A percentile compares a stretch with the other conserved stretches of the same genome.
These are phyloP conservation scores for Hyposoter dolosus DNA, from an alignment of 2,888 invertebrate species.

Conservation along the genomic window DNA sequence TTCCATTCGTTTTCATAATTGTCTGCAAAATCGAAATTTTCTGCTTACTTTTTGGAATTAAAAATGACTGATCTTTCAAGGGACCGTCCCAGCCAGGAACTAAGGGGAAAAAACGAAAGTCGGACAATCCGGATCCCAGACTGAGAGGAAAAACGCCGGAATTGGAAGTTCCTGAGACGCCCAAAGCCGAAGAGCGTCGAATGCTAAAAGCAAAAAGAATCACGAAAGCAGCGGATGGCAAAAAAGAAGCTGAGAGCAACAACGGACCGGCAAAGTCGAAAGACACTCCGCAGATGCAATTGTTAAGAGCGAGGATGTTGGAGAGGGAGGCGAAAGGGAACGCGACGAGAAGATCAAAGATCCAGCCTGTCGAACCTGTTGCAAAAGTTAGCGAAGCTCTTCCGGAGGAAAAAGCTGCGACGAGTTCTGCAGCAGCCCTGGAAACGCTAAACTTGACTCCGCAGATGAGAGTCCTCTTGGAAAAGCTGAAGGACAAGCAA, in stretches of 20 bases:
- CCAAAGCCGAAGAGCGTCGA: conserved; percentile 39
- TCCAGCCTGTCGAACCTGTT: background rate
- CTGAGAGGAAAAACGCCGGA: conserved; percentile 65
- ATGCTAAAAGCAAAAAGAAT: conserved; percentile 70
- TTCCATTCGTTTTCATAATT: background rate
- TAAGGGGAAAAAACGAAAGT: conserved; percentile 59
- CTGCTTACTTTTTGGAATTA: background rate
- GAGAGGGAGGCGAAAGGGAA: conserved; percentile 68
- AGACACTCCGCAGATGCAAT: conserved; percentile 77
- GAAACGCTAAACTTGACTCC: conserved; percentile 67
- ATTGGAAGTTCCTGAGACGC: conserved; percentile 5
- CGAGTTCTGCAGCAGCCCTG: background rate
- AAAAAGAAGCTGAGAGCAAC: background rate
- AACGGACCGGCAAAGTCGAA: conserved; percentile 37
- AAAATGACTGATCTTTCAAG: conserved; percentile 8
- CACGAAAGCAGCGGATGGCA: background rate
- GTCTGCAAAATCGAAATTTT: background rate
- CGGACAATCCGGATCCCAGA: background rate
- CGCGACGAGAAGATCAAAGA: conserved; percentile 32
- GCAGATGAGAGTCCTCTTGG: conserved; percentile 74
- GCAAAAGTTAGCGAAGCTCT: conserved; percentile 26
- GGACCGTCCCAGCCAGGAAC: conserved; percentile 12
- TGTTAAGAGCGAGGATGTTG: conserved; percentile 71
- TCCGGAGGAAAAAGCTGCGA: conserved; percentile 1
- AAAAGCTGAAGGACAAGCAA: conserved; percentile 68